Conservation (phyloP, 2,113 vertebrate species). For the Zootoca vivipara region DNA sequence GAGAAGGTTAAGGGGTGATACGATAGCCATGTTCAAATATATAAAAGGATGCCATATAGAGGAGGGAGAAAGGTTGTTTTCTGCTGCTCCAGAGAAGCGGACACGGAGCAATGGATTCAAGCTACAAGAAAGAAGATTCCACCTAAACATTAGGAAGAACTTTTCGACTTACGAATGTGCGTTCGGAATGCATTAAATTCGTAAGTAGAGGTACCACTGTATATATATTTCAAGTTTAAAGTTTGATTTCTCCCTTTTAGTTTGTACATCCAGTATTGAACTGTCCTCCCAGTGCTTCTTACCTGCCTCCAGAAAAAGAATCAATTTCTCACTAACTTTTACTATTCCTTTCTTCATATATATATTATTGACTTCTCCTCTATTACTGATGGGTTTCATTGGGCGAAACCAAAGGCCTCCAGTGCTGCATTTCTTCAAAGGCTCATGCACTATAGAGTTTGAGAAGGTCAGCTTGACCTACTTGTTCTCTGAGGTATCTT, state of each 20-base stretch:
- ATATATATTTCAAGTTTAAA: neutral
- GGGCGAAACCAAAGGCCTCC: neutral
- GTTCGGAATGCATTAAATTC: too few relatives aligned
- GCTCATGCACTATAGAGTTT: neutral
- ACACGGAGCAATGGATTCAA: too few relatives aligned
- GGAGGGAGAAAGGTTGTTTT: too few relatives aligned
- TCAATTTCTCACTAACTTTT: neutral
- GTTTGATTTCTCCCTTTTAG: neutral
- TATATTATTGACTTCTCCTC: neutral
- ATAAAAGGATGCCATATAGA: too few relatives aligned
- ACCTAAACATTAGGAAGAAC: too few relatives aligned
- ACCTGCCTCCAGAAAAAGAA: neutral
- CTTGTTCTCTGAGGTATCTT: neutral
- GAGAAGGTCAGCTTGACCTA: slow-evolving; percentile 20
- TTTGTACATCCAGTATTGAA: neutral
- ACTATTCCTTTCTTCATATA: neutral
- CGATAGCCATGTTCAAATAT: too few relatives aligned
- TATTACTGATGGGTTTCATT: neutral
- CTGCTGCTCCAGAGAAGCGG: too few relatives aligned
- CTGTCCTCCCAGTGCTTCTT: neutral
- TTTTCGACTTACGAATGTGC: too few relatives aligned
- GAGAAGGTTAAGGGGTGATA: too few relatives aligned
- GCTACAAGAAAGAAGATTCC: too few relatives aligned
- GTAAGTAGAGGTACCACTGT: too few relatives aligned
- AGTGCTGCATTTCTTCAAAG: neutral